Evolutionary conservation across 2,797 vertebrate genomes (phyloP), one percentile per base, ranked within the genome.

Genomic region (Philypnodon macrostomus): DNA sequence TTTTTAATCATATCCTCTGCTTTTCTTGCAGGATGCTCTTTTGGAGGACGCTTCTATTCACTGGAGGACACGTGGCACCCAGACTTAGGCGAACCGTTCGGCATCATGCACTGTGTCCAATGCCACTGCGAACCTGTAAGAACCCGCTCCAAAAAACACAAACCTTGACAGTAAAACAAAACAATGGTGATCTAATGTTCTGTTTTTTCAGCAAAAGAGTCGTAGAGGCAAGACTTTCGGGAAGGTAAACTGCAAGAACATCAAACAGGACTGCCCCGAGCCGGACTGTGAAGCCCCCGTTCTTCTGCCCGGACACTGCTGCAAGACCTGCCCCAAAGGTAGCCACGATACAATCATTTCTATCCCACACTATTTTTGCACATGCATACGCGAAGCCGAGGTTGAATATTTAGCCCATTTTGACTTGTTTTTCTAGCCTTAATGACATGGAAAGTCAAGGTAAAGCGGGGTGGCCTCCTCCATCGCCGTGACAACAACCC

Each of bases 1-100:
- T n/a, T n/a, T n/a, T n/a, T n/a, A 63, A 54, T 63, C 36, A 55
- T 5, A 7, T 46, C 37, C 70, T 71, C 73, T 15, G 58, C 15
- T 69, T 77, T 14, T 33, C 13, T 41, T 41, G 16, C 81, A 98
- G 96, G 95, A 81, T 98, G 95, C 63, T 88, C 91, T 10, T 98
- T 98, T 26, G 96, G 96, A 42, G 93, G 92, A 3, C 90, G 84
- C 1, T 91, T 92, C 67, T 97, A 96, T 42, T 90, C 92, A 4
- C 77, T 95, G 81, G 93, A 93, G 45, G 93, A 98, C 73, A 91
- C 90, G 23, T 98, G 96, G 96, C 94, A 98, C 69, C 96, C 96
- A 41, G 95, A 98, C 58, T 87, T 98, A 5, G 96, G 96, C 12
- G 95, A 98, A 52, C 96, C 96, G 7, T 98, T 98, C 7, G 96